phyloP scores from a whole-genome alignment of 2,113 vertebrate genomes.

The Sander lucioperca region DNA sequence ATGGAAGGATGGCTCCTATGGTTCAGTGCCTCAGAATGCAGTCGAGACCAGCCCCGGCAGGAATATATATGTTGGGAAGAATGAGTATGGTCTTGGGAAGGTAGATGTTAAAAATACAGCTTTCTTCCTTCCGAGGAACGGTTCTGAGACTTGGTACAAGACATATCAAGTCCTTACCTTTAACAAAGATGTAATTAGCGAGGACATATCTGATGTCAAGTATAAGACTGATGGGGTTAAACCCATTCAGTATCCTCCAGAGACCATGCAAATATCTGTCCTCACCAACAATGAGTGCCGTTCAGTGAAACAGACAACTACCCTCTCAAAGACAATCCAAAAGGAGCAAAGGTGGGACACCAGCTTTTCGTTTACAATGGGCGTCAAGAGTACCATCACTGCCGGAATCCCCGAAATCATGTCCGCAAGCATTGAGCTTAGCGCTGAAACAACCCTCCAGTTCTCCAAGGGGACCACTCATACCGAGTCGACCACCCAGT shows the following conservation, averaged over 20 bases:
- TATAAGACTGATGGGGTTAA: slow-evolving; percentile 45
- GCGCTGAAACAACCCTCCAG: slow-evolving; percentile 1
- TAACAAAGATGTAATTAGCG: slow-evolving; percentile 41
- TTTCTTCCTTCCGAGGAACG: slow-evolving; percentile 66
- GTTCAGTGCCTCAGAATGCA: neutral
- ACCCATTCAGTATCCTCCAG: slow-evolving; percentile 44
- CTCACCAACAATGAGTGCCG: slow-evolving; percentile 60
- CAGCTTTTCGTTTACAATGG: slow-evolving; percentile 40
- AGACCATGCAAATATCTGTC: slow-evolving; percentile 43
- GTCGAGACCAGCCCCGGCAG: neutral
- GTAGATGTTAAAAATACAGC: slow-evolving; percentile 52
- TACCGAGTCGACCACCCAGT: neutral
- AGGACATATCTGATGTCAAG: slow-evolving; percentile 62
- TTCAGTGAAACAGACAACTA: neutral
- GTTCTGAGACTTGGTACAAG: slow-evolving; percentile 65
- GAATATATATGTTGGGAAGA: neutral
- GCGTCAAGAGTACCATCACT: slow-evolving; percentile 44
- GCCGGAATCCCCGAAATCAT: neutral
- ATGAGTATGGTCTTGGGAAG: slow-evolving; percentile 42
- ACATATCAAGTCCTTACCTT: slow-evolving; percentile 69
- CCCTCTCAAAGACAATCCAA: slow-evolving; percentile 32
- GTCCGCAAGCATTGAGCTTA: too few species aligned
- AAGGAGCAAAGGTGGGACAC: slow-evolving; percentile 51
- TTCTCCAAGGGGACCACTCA: slow-evolving; percentile 30
- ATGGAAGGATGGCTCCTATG: neutral